phyloP scores from a whole-genome alignment of 1,140 invertebrate genomes.

The Platyscapa corneri region DNA sequence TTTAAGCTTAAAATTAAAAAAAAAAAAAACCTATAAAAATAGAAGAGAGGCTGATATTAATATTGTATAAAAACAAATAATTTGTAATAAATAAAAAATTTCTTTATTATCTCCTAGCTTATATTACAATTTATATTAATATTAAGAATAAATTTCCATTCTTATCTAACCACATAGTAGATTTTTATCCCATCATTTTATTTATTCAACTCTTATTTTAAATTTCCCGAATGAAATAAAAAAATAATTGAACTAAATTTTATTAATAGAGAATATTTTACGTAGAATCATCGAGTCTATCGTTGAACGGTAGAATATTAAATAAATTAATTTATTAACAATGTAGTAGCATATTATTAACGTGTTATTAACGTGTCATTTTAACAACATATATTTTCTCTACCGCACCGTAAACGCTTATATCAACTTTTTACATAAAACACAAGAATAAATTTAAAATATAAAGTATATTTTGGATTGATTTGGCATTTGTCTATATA shows the following conservation, averaged over 20 bases:
- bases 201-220: constrained; percentile 13
- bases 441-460: constrained; percentile 48
- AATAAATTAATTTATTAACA: constrained; percentile 51
- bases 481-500: constrained; percentile 45
- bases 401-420: constrained; percentile 34
- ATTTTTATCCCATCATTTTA: constrained; percentile 54
- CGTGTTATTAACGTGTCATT: constrained; percentile 37
- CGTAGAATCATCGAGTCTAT: constrained; percentile 14
- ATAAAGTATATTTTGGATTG: constrained; percentile 39
- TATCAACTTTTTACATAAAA: constrained; percentile 37
- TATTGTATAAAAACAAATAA: not conserved
- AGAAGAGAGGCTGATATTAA: not conserved
- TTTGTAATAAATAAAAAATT: constrained; percentile 69
- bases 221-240: not conserved
- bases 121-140: constrained; percentile 65
- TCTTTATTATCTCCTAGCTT: constrained; percentile 68
- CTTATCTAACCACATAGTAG: constrained; percentile 55
- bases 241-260: constrained; percentile 25
- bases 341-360: constrained; percentile 37
- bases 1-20: not conserved
- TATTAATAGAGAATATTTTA: constrained; percentile 2
- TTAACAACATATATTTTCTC: constrained; percentile 45
- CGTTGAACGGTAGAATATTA: constrained; percentile 21
- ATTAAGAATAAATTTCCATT: constrained; percentile 64
- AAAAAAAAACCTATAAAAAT: not conserved